Evolutionary conservation across 1,140 invertebrate species (phyloP), one percentile per base, ranked within the genome.

Genomic region (Sycobia sp.): DNA sequence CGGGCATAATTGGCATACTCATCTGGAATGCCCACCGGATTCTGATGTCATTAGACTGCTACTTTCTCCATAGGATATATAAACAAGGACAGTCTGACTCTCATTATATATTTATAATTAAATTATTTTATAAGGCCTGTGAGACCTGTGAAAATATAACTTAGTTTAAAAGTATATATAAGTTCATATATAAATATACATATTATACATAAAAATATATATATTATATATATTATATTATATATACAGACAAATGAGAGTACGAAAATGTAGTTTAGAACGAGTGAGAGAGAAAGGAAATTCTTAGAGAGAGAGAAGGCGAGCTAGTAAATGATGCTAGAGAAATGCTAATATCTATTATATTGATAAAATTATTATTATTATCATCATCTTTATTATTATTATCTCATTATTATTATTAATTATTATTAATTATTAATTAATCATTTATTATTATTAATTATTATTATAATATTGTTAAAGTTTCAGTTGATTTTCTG

Each of bases 281-380:
- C 16, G 62, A 50, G 32, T 25, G 47, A 49, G 16, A 61, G 46
- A 49, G 57, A 62, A 39, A 41, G 39, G 41, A 49, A 65, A n/a
- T 25, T 36, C 22, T 18, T n/a, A 55, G n/a, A 44, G 18, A 29
- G 39, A 32, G 51, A 50, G 43, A n/a, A n/a, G n/a, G n/a, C 49
- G 47, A 63, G 13, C 23, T 44, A 38, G 43, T 34, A 36, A 46
- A 29, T 46, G 43, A 59, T 50, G n/a, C 11, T 55, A 38, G 8
- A 50, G 46, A 39, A 65, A 51, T 55, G 16, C 16, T 60, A 63
- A 41, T 69, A 69, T 69, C 46, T 34, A 57, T 53, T 43, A 55
- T 68, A 69, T 64, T 62, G 62, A 65, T 51, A 59, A 49, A 36
- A 47, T 66, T 64, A 69, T 56, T 38, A 70, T 44, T 50, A 65